Base-by-base conservation (phyloP, 1,140 invertebrate species). In the Holotrichia oblita region DNA sequence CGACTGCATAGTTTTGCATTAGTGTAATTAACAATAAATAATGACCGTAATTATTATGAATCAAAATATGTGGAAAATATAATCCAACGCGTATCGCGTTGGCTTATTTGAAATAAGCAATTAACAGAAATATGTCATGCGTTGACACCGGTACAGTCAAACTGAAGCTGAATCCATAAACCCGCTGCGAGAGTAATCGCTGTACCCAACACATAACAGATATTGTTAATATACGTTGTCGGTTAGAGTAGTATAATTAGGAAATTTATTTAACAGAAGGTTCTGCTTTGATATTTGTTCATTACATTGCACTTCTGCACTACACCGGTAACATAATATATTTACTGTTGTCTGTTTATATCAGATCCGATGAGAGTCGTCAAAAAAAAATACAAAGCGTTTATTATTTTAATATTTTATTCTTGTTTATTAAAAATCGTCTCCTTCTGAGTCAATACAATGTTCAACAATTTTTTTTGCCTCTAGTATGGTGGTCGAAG, bases 101-200 rank as follows among this genome's bases (percentile, higher is more conserved):
- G 76, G 44, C 41, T 61, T 77, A 77, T 77, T 77, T 77, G 76
- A 77, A 77, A 77, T 77, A 77, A 77, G 76, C 76, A 77, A 77
- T 77, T 77, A 77, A 55, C 76, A 77, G 76, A 64, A 77, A 61
- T 77, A 55, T 77, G 76, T 77, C 76, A 77, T 27, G 27, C 44
- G 22, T 61, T 77, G 76, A 77, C 76, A 34, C 22, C 22, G n/a
- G 44, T 22, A 77, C 48, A 61, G 22, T 77, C 76, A 61, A 77
- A 55, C 76, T 55, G 34, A 61, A 61, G 76, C 76, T 42, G 42
- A 76, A 14, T 73, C 12, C 40, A 73, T 73, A 74, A 74, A 74
- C 61, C 61, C 22, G 61, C 61, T 69, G 61, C 27, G 61, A 69
- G 61, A 69, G 12, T 27, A 69, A 69, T 22, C 61, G 61, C 27